These are phyloP conservation scores for Lepidocolaptes lacrymiger DNA, from an alignment of 2,797 vertebrate genomes.

Conservation along the genomic window DNA sequence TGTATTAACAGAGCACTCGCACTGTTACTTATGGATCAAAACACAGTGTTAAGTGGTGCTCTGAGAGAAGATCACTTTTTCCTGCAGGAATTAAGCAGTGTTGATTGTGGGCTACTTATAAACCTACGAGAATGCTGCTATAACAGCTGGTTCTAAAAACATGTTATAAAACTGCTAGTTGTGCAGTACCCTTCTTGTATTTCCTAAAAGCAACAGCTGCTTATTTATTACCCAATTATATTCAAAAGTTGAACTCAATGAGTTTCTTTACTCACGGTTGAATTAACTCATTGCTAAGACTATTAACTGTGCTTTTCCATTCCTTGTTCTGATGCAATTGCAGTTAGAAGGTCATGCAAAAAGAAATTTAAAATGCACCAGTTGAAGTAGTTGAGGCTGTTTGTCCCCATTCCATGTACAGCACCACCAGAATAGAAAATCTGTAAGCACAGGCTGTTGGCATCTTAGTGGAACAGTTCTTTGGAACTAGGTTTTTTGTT, in stretches of 20 bases:
- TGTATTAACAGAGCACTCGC: background rate
- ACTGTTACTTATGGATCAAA: background rate
- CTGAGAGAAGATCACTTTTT: background rate
- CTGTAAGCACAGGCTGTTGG: background rate
- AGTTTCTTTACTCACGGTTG: slow-evolving; percentile 28
- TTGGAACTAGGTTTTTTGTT: background rate
- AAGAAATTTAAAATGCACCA: background rate
- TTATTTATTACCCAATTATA: slow-evolving; percentile 52
- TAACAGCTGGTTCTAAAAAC: background rate
- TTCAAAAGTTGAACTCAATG: slow-evolving; percentile 6
- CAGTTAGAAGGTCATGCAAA: slow-evolving; percentile 38
- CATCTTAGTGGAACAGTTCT: background rate
- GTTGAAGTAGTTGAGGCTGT: background rate
- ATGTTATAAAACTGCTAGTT: background rate
- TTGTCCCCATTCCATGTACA: background rate
- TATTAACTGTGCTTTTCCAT: slow-evolving; percentile 17
- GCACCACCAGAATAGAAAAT: background rate
- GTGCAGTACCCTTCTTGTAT: background rate
- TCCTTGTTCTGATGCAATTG: slow-evolving; percentile 7
- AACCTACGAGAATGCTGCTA: background rate
- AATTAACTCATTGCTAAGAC: slow-evolving; percentile 12
- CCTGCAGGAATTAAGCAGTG: background rate
- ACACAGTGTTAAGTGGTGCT: background rate
- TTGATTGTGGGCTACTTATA: background rate
- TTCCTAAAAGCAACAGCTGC: slow-evolving; percentile 14